Percentiles rank a stretch among this genome's conserved stretches.
Evolutionary conservation across 2,797 vertebrate genomes (phyloP).

Genomic region (Spinus olivaceus): DNA sequence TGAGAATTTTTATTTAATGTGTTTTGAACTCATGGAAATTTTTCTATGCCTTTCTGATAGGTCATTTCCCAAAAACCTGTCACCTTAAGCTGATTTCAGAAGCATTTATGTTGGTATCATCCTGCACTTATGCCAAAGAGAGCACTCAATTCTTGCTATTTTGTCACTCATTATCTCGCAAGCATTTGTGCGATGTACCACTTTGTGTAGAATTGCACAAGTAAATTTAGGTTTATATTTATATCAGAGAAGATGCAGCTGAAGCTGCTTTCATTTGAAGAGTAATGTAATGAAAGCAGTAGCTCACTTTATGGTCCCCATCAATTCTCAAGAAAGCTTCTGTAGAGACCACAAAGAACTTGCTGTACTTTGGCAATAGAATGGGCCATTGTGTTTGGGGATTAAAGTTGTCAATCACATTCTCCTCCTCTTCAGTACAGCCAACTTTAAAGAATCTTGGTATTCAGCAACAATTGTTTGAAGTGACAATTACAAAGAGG

Average conservation of each 20-base stretch:
- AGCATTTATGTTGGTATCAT: background rate
- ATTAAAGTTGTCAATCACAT: conserved; percentile 1
- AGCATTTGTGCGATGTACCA: background rate
- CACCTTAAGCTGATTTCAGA: background rate
- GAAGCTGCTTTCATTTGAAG: conserved; percentile 20
- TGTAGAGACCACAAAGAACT: background rate
- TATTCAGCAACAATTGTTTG: background rate
- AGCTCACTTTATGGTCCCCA: background rate
- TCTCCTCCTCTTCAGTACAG: background rate
- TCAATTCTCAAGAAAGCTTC: conserved; percentile 27
- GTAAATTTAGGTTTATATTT: conserved; percentile 4
- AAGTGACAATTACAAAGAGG: background rate
- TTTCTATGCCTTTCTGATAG: background rate
- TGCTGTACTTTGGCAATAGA: background rate
- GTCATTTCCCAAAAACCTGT: background rate
- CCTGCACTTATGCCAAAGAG: background rate
- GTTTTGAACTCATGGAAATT: background rate
- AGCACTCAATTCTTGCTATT: background rate
- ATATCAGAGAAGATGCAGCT: background rate
- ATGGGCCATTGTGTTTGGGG: background rate
- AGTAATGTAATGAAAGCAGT: background rate
- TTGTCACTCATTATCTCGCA: background rate
- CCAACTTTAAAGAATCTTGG: background rate
- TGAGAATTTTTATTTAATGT: background rate
- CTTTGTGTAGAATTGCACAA: background rate